A percentile compares a stretch with the other conserved stretches of the same genome.
Conservation (phyloP, 2,113 vertebrate genomes). For the Recurvirostra avosetta region DNA sequence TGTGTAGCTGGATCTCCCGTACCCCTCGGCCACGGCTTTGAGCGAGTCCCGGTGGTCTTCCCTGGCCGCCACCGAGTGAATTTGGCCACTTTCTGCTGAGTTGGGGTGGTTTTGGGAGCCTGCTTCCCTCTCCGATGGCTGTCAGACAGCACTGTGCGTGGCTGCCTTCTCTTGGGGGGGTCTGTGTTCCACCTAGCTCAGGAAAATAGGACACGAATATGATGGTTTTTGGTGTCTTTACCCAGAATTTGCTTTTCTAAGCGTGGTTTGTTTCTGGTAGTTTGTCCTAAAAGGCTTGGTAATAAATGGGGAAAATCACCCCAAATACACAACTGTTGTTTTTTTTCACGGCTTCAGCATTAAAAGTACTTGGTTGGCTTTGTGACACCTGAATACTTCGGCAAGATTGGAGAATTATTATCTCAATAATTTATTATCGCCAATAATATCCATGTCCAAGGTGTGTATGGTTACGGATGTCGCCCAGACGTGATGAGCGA, state of each 20-base stretch:
- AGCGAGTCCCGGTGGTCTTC: not conserved
- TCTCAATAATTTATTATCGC: not conserved
- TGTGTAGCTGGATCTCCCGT: accelerated
- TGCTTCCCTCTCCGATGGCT: accelerated
- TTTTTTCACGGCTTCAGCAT: not conserved
- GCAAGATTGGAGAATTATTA: not conserved
- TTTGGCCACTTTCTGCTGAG: not conserved
- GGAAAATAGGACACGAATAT: too few relatives aligned
- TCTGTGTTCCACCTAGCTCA: too few relatives aligned
- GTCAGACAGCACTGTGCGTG: accelerated
- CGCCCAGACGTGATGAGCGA: not conserved
- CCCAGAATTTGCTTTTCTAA: not conserved
- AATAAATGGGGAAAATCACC: not conserved
- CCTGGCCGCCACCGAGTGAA: accelerated
- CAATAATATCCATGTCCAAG: not conserved
- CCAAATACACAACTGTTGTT: too few relatives aligned
- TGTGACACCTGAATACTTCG: not conserved
- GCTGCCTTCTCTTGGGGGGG: not conserved
- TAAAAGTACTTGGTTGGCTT: not conserved
- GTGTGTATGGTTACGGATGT: not conserved
- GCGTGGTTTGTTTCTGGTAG: not conserved
- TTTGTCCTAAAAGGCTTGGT: not conserved
- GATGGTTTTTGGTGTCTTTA: not conserved
- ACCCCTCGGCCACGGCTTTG: accelerated
- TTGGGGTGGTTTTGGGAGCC: too few relatives aligned